Evolutionary conservation across 2,113 vertebrate species (phyloP).

Genomic region (Leptobrachium leishanense): DNA sequence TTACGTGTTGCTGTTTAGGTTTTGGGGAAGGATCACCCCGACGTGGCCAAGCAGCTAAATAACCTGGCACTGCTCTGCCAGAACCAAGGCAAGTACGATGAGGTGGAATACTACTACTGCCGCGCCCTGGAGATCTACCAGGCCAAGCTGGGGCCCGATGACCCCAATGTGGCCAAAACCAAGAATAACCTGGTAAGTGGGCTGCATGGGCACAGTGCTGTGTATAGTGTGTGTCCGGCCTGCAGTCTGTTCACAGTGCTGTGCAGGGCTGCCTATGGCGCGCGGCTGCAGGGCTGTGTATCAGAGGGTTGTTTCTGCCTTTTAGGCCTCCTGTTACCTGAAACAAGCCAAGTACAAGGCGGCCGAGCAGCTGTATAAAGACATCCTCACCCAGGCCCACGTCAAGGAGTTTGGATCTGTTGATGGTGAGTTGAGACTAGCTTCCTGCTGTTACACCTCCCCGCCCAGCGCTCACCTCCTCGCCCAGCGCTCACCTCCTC

Average conservation of each 20-base stretch:
- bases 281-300: background rate
- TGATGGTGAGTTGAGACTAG: slow-evolving; percentile 91
- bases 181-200: slow-evolving; percentile 92
- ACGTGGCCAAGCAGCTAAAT: slow-evolving; percentile 98
- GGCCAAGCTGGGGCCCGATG: slow-evolving; percentile 86
- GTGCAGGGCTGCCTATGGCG: too few species aligned
- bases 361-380: slow-evolving; percentile 94
- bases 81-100: slow-evolving; percentile 98
- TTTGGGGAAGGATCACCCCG: slow-evolving; percentile 91
- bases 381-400: slow-evolving; percentile 94
- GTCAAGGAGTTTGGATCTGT: slow-evolving; percentile 98
- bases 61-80: slow-evolving; percentile 95
- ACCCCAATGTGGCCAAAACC: slow-evolving; percentile 95
- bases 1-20: slow-evolving; percentile 74
- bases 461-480: too few species aligned
- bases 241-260: too few species aligned
- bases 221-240: background rate
- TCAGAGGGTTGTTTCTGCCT: slow-evolving; percentile 36
- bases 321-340: slow-evolving; percentile 93
- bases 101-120: slow-evolving; percentile 95
- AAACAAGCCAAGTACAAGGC: slow-evolving; percentile 97
- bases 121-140: slow-evolving; percentile 95
- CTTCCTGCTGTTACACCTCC: background rate
- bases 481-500: background rate
- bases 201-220: background rate